A percentile compares a stretch with the other conserved stretches of the same genome.
Conservation (phyloP, 2,888 invertebrate genomes). For the Hirtodrosophila cameraria region DNA sequence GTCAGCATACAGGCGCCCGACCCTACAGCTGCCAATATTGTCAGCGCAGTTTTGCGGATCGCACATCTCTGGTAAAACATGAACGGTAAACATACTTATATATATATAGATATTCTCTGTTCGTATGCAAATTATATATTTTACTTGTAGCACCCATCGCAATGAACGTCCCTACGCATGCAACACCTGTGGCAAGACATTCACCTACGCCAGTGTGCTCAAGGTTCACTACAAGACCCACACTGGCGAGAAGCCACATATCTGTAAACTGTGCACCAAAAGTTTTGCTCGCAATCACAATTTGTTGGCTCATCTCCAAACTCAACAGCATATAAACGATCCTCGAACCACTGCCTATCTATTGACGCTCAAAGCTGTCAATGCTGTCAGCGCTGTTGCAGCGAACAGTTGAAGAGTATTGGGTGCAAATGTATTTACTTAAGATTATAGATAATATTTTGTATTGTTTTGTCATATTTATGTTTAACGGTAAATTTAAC, state of each 20-base stretch:
- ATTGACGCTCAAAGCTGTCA: slow-evolving; percentile 29
- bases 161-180: slow-evolving; percentile 83
- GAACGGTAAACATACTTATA: slow-evolving; percentile 73
- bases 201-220: slow-evolving; percentile 83
- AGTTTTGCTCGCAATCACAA: slow-evolving; percentile 82
- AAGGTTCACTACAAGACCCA: slow-evolving; percentile 82
- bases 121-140: neutral
- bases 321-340: slow-evolving; percentile 81
- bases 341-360: slow-evolving; percentile 65
- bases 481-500: no score
- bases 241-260: slow-evolving; percentile 83
- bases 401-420: neutral
- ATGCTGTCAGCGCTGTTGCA: neutral
- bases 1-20: slow-evolving; percentile 82
- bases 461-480: no score
- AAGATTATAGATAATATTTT: no score
- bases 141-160: slow-evolving; percentile 77
- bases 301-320: slow-evolving; percentile 82
- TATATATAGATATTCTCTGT: neutral
- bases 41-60: slow-evolving; percentile 82
- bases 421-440: no score
- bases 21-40: slow-evolving; percentile 83
- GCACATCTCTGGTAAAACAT: slow-evolving; percentile 83
- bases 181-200: slow-evolving; percentile 82
- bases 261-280: slow-evolving; percentile 82